Evolutionary conservation across 2,888 invertebrate genomes (phyloP).

Genomic region (Syrphus vitripennis): DNA sequence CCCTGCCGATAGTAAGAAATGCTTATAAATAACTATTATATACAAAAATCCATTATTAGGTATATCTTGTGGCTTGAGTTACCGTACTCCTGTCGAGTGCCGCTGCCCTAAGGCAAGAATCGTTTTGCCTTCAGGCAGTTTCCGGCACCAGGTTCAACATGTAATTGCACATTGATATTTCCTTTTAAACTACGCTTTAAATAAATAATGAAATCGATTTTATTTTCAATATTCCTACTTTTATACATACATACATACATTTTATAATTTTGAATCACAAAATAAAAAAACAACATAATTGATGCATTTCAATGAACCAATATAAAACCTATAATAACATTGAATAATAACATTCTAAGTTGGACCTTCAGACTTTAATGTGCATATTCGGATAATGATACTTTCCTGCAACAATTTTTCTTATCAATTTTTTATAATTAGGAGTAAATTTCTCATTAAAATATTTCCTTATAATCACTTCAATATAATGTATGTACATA

Average conservation of each 20-base stretch:
- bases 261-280: too few relatives aligned
- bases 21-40: too few relatives aligned
- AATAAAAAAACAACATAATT: not conserved
- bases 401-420: constrained; percentile 9
- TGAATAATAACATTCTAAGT: not conserved
- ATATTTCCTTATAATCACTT: not conserved
- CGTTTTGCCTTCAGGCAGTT: too few relatives aligned
- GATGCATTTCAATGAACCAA: not conserved
- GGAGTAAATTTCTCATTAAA: not conserved
- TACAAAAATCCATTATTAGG: too few relatives aligned
- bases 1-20: too few relatives aligned
- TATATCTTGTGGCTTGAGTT: too few relatives aligned
- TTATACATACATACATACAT: too few relatives aligned
- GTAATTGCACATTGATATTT: too few relatives aligned
- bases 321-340: not conserved
- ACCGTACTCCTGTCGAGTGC: too few relatives aligned
- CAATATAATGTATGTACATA: not conserved
- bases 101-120: too few relatives aligned
- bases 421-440: constrained; percentile 39
- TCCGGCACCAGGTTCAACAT: too few relatives aligned
- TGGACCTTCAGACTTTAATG: not conserved
- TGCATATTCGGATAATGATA: constrained; percentile 1
- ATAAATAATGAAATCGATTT: not conserved
- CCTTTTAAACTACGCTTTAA: not conserved
- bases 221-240: not conserved